phyloP scores from a whole-genome alignment of 2,113 vertebrate species.

The Trachemys scripta region DNA sequence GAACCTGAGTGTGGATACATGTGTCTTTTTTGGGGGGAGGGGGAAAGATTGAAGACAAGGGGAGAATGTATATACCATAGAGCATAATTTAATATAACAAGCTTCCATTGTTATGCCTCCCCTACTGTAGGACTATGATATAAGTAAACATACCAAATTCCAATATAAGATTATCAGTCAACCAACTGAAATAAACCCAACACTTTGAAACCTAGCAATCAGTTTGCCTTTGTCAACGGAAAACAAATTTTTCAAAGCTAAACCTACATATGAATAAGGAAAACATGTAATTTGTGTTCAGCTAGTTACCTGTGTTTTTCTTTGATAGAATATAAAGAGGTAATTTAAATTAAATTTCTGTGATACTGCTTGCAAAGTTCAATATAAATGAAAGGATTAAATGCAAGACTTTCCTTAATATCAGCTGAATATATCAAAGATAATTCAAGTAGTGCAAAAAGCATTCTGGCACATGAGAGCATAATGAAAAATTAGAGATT shows the following conservation, averaged over 20 bases:
- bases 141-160: neutral
- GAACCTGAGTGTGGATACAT: neutral
- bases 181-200: neutral
- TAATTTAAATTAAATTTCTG: constrained; percentile 47
- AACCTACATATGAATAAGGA: neutral
- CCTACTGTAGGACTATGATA: neutral
- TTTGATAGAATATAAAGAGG: constrained; percentile 24
- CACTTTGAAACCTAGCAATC: neutral
- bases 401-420: constrained; percentile 33
- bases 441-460: constrained; percentile 5
- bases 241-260: constrained; percentile 10
- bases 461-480: constrained; percentile 37
- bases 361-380: constrained; percentile 47
- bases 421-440: constrained; percentile 49
- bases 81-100: rapidly evolving
- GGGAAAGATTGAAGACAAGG: neutral
- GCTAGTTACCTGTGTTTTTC: neutral
- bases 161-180: neutral
- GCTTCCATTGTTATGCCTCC: neutral
- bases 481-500: constrained; percentile 17
- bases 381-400: constrained; percentile 68
- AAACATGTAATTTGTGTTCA: constrained; percentile 41
- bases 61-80: neutral
- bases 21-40: neutral
- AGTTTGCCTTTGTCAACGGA: neutral